Conservation (phyloP, 2,113 vertebrate genomes). For the Phalacrocorax carbo region DNA sequence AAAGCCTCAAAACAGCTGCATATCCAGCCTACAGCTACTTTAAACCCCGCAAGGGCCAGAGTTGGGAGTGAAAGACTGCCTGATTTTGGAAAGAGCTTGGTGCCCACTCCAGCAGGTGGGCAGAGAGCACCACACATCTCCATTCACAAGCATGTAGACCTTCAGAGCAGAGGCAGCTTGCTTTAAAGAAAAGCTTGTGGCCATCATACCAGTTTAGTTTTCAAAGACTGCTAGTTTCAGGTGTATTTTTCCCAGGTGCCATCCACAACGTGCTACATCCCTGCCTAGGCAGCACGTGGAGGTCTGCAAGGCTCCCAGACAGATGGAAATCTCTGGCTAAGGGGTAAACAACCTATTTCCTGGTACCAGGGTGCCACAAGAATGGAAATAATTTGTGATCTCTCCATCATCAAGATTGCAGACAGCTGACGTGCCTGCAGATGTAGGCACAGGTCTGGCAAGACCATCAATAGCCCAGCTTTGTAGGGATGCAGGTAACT, state of each 20-base stretch:
- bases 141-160: fast-evolving
- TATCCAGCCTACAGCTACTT: fast-evolving
- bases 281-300: fast-evolving
- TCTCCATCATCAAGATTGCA: too few relatives aligned
- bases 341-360: not conserved
- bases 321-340: not conserved
- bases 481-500: fast-evolving
- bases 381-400: not conserved
- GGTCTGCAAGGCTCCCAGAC: not conserved
- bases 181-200: not conserved
- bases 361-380: not conserved
- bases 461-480: not conserved
- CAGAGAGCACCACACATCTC: not conserved
- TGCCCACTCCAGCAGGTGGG: not conserved
- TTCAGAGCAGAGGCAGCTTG: not conserved
- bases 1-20: not conserved
- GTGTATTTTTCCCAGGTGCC: not conserved
- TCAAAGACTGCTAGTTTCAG: too few relatives aligned
- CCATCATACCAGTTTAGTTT: not conserved
- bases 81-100: too few relatives aligned
- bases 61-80: not conserved
- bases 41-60: not conserved
- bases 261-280: fast-evolving
- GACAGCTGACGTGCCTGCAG: too few relatives aligned
- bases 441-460: not conserved